Conservation (phyloP, 2,888 invertebrate genomes). For the Drosophila merina region DNA sequence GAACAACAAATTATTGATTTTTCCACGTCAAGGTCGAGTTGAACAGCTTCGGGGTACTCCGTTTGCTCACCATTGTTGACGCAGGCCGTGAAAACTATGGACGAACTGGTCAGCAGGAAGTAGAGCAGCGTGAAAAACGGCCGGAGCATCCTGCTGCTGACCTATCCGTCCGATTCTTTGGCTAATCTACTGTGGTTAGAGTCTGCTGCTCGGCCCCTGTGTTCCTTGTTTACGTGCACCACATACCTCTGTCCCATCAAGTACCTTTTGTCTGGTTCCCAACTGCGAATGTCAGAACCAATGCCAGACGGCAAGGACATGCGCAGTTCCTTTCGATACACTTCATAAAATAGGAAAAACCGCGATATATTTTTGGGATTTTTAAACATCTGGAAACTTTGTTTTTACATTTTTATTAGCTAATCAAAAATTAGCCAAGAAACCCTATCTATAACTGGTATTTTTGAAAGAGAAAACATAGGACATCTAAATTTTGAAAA, state of each 20-base stretch:
- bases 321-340: slow-evolving; percentile 42
- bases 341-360: neutral
- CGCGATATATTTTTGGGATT: neutral
- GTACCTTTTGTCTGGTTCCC: slow-evolving; percentile 6
- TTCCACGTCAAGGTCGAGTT: slow-evolving; percentile 42
- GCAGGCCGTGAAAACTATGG: slow-evolving; percentile 70
- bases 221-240: slow-evolving; percentile 54
- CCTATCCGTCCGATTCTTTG: slow-evolving; percentile 36
- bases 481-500: slow-evolving; percentile 19
- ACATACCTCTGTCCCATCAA: slow-evolving; percentile 18
- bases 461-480: neutral
- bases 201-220: slow-evolving; percentile 17
- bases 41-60: neutral
- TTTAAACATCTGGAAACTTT: neutral
- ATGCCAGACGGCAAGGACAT: slow-evolving; percentile 36
- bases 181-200: slow-evolving; percentile 24
- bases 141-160: slow-evolving; percentile 50
- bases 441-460: neutral
- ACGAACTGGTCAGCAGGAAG: slow-evolving; percentile 61
- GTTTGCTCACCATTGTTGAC: slow-evolving; percentile 55
- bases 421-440: neutral
- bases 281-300: slow-evolving; percentile 44
- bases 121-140: slow-evolving; percentile 57
- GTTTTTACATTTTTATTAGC: neutral
- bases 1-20: slow-evolving; percentile 36